Evolutionary conservation across 2,113 vertebrate genomes (phyloP).

Genomic region (Cacatua alba): DNA sequence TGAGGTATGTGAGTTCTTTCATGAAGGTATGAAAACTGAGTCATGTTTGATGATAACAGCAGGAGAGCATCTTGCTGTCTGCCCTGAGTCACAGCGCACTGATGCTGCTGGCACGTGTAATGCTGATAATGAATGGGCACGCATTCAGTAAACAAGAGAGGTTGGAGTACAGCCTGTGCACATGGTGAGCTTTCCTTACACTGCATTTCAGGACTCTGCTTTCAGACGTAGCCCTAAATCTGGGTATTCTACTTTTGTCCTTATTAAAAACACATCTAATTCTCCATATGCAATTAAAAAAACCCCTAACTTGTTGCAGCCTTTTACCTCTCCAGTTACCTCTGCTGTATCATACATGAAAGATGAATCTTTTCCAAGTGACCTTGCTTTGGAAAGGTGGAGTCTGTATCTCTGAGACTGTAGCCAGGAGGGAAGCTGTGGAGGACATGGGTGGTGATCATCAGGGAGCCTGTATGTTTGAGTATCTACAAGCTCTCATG

Average conservation of each 20-base stretch:
- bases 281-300: not conserved
- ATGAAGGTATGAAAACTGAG: not conserved
- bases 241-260: not conserved
- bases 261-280: not conserved
- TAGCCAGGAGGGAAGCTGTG: not conserved
- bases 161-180: not conserved
- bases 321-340: not conserved
- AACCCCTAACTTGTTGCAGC: accelerated
- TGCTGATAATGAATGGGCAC: accelerated
- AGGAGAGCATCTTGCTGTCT: not conserved
- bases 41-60: not conserved
- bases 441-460: accelerated
- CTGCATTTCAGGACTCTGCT: not conserved
- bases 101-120: not conserved
- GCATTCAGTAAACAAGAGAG: not conserved
- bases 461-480: not conserved
- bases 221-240: not conserved
- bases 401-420: accelerated
- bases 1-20: not conserved
- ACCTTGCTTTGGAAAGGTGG: not conserved
- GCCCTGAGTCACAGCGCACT: not conserved
- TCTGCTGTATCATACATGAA: not conserved
- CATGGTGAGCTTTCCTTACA: not conserved
- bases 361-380: not conserved
- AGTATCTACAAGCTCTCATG: not conserved